These are phyloP conservation scores for Herpailurus yagouaroundi DNA, from an alignment of 2,113 vertebrate genomes.

Conservation along the genomic window DNA sequence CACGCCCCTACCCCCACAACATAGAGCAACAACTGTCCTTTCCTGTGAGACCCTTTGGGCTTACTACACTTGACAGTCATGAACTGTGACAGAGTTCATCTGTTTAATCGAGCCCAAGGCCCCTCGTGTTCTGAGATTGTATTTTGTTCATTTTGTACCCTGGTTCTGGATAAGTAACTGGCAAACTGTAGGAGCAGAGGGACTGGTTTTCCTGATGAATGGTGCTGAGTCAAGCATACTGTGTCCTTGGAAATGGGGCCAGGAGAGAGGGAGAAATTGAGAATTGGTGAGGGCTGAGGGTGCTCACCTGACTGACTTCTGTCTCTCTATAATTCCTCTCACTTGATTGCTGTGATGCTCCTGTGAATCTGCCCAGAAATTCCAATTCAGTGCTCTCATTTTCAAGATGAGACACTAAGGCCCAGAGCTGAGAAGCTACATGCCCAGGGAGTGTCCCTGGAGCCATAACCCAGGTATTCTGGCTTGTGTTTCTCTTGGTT, in stretches of 20 bases:
- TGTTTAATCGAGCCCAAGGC: not conserved
- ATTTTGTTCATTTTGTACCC: not conserved
- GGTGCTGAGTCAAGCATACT: not conserved
- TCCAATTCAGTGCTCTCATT: too few species aligned
- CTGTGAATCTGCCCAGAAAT: not conserved
- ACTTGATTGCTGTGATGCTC: too few species aligned
- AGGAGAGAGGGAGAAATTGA: not conserved
- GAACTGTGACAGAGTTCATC: not conserved
- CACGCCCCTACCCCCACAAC: not conserved
- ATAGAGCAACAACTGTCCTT: not conserved
- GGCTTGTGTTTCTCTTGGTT: not conserved
- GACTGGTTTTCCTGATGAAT: not conserved
- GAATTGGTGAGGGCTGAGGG: accelerated
- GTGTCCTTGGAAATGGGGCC: not conserved
- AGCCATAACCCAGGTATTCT: not conserved
- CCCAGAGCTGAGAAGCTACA: accelerated
- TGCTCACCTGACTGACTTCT: not conserved
- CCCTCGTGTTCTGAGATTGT: not conserved
- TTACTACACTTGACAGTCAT: not conserved
- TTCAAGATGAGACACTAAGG: not conserved
- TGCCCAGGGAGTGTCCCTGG: not conserved
- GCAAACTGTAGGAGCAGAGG: not conserved
- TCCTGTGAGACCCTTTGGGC: not conserved
- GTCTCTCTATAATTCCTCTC: not conserved
- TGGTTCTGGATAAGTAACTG: not conserved